Evolutionary conservation across 2,113 vertebrate genomes (phyloP).

Genomic region (Oophaga pumilio): DNA sequence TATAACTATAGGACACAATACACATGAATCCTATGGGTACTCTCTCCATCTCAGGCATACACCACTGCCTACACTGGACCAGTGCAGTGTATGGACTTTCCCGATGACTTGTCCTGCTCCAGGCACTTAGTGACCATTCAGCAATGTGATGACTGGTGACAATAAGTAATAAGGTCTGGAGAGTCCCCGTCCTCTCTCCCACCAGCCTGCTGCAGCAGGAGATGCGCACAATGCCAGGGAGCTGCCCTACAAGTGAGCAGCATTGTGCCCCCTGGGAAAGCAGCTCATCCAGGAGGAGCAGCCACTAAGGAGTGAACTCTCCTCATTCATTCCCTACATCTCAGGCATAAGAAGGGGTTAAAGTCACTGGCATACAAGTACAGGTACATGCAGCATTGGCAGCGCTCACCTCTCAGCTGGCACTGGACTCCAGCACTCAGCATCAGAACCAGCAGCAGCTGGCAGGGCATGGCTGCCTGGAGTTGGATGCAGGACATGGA

Average conservation of each 20-base stretch:
- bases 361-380: background rate
- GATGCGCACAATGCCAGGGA: background rate
- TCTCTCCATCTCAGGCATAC: background rate
- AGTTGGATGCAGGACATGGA: constrained; percentile 17
- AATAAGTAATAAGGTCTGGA: constrained; percentile 12
- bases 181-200: background rate
- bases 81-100: background rate
- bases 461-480: constrained; percentile 11
- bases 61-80: background rate
- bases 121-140: background rate
- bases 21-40: background rate
- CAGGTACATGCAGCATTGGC: background rate
- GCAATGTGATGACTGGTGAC: background rate
- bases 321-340: background rate
- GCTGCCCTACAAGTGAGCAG: constrained; percentile 7
- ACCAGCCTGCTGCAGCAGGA: background rate
- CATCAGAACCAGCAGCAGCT: constrained; percentile 57
- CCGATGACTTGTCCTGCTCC: background rate
- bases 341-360: background rate
- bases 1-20: background rate
- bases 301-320: background rate
- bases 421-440: constrained; percentile 61
- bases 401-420: constrained; percentile 74
- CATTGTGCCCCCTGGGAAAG: background rate
- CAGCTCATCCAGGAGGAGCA: constrained; percentile 6